Base-by-base conservation (phyloP, 2,888 invertebrate species). In the Ectobius pallidus region DNA sequence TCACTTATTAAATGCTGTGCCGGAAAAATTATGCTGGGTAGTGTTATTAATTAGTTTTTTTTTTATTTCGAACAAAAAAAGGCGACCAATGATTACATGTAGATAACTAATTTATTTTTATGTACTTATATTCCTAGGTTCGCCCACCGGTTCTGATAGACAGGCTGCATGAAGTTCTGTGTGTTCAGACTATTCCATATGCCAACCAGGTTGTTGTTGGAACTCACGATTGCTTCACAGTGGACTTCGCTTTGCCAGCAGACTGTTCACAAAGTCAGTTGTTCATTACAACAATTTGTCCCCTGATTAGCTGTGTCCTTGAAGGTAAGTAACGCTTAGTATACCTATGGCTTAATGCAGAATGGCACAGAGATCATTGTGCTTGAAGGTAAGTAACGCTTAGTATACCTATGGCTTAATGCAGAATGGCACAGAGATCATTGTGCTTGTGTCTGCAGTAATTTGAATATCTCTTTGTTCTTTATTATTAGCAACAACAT, bases 251-350 rank as follows among this genome's bases (percentile, higher is more conserved):
- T 0, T 77, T 87, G 71, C 89, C 90, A 20, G 81, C 86, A 18
- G 87, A 89, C 78, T 90, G 89, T 77, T 86, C 88, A 3, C 91
- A 91, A 80, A 86, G 85, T 70, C 85, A 89, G 77, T 82, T 92
- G 1, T 92, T 89, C 77, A 86, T 87, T 77, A 88, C 89, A 39
- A 87, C 89, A 63, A 88, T 90, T 78, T 86, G 88, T 78, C 90
- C 91, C 2, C 85, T 91, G 79, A 87, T 91, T 25, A 88, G 87
- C 78, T 87, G 88, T 77, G 88, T 91, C 77, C 81, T 91, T 65
- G 91, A 91, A 82, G 92, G 92, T 73, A 63, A 22, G 30, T 42
- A 16, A 46, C 18, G 7, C 39, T 7, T 25, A 6, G 20, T 11
- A 30, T 9, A 30, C 7, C 18, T 25, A 27, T 9, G 22, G 7